phyloP scores from a whole-genome alignment of 2,113 vertebrate genomes.

The Chaetorhynchus papuensis region DNA sequence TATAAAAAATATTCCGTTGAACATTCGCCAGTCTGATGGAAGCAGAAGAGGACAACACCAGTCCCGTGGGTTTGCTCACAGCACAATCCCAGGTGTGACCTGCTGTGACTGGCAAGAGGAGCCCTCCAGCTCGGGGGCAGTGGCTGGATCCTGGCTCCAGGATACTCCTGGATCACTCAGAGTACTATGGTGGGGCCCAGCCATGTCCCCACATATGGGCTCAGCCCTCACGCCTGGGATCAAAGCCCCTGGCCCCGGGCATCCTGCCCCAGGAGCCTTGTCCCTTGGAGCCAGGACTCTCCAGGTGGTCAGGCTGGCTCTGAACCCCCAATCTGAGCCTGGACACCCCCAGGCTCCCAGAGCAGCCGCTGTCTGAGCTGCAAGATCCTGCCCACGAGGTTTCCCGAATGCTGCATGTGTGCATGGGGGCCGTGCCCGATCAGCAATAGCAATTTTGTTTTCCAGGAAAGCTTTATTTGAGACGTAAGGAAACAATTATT shows the following conservation, averaged over 20 bases:
- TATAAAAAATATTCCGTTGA: not conserved
- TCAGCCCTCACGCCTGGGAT: rapidly evolving
- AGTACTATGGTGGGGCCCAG: not conserved
- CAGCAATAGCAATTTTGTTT: constrained; percentile 54
- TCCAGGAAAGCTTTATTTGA: constrained; percentile 70
- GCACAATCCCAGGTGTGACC: not conserved
- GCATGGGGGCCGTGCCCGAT: constrained; percentile 60
- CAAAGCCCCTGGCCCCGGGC: not conserved
- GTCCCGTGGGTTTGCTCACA: not conserved
- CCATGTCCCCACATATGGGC: rapidly evolving
- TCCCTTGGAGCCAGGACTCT: not conserved
- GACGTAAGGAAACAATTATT: constrained; percentile 33
- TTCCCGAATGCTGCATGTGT: constrained; percentile 69
- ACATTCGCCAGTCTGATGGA: not conserved
- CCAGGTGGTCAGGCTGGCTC: not conserved
- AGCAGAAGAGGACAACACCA: not conserved
- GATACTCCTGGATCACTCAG: not conserved
- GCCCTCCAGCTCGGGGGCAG: not conserved
- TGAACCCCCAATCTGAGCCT: not conserved
- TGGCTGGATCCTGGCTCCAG: rapidly evolving
- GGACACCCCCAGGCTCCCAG: not conserved
- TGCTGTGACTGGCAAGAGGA: not conserved
- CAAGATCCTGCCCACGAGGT: not conserved
- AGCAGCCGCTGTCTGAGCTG: not conserved
- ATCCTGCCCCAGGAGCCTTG: not conserved